Percentiles rank a stretch among this genome's conserved stretches.
phyloP scores from a whole-genome alignment of 2,797 vertebrate species.

The Cirrhinus mrigala region DNA sequence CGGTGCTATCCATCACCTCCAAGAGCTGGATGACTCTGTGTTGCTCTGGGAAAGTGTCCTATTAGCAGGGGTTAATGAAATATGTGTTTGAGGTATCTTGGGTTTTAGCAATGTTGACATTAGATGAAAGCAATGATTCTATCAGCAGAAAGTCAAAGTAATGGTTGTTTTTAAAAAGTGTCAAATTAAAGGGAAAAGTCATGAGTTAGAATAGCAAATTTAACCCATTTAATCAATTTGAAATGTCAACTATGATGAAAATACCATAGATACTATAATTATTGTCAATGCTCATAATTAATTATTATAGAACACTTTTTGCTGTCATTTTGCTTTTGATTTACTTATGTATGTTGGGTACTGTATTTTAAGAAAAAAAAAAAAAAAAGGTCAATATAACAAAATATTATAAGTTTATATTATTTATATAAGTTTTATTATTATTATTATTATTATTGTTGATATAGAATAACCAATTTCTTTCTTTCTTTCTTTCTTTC shows the following conservation, averaged over 20 bases:
- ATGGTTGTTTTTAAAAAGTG: neutral
- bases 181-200: neutral
- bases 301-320: neutral
- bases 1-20: constrained; percentile 54
- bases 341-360: no score
- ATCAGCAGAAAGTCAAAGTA: neutral
- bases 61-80: constrained; percentile 8
- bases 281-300: neutral
- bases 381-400: no score
- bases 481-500: no score
- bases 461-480: no score
- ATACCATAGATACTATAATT: neutral
- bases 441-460: no score
- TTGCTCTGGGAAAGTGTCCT: constrained; percentile 18
- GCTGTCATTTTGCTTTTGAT: neutral
- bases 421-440: no score
- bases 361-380: no score
- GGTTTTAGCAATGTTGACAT: constrained; percentile 18
- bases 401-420: no score
- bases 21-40: constrained; percentile 14
- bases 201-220: neutral
- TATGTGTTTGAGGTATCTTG: neutral
- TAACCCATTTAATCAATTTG: no score
- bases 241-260: neutral
- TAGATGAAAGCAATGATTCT: neutral